Evolutionary conservation across 1,140 invertebrate species (phyloP), one percentile per base, ranked within the genome.

Genomic region (Aphidius gifuensis): DNA sequence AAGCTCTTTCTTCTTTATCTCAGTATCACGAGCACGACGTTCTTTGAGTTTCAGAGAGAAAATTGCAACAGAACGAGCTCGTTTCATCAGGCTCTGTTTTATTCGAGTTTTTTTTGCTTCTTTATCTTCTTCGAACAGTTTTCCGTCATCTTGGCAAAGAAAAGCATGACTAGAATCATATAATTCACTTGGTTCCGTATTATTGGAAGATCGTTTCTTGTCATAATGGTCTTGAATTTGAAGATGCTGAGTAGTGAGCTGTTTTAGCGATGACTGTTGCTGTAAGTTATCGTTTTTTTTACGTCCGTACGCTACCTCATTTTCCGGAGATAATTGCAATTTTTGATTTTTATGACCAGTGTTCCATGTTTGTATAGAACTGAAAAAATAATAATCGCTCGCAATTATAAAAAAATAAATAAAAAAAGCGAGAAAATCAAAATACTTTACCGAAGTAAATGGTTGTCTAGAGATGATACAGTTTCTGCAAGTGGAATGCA

Each of bases 11-110:
- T 85, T 85, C 62, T 85, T 87, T 61, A 85, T 82, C 60, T 87
- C 86, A 0, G 88, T 88, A 58, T 90, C 90, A 3, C 88, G 83
- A 23, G 90, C 90, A 49, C 90, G 80, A 44, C 89, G 83, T 65
- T 90, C 88, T 62, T 90, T 88, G 55, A 92, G 72, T 57, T 91
- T 91, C 32, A 92, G 75, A 2, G 90, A 92, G 75, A 92, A 92
- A 66, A 92, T 90, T 7, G 90, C 90, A 39, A 92, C 90, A 2
- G 89, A 91, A 8, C 90, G 82, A 5, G 91, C 91, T 51, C 90
- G 83, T 74, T 92, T 92, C 78, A 92, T 90, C 50, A 92, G 73
- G 64, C 85, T 86, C 53, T 89, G 87, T 64, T 88, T 89, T 0
- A 89, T 87, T 45, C 89, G 81, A 3, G 87, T 87, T 59, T 88